phyloP scores from a whole-genome alignment of 1,140 invertebrate genomes.

The Trachymyrmex cornetzi region DNA sequence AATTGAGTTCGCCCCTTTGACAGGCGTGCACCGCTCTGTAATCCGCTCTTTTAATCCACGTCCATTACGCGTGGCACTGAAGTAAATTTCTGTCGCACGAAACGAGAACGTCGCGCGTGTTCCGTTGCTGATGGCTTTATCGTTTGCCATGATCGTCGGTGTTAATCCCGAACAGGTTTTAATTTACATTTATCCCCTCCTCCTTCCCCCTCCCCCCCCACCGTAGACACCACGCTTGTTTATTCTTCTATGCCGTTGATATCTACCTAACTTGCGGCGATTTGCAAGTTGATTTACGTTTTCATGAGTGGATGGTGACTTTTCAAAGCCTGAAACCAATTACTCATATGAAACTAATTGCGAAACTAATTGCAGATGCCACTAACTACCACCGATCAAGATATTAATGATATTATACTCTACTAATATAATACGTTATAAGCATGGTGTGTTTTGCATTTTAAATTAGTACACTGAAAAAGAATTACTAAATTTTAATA shows the following conservation, averaged over 20 bases:
- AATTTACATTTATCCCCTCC: conserved; percentile 32
- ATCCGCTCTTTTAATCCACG: conserved; percentile 61
- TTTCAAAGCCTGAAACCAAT: conserved; percentile 6
- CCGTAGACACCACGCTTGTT: conserved; percentile 8
- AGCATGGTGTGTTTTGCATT: neutral
- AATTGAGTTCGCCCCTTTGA: conserved; percentile 63
- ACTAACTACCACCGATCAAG: neutral
- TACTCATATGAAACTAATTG: conserved; percentile 39
- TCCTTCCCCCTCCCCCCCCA: too few relatives aligned
- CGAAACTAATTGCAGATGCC: conserved; percentile 3
- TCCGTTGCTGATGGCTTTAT: neutral
- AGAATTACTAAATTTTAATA: too few relatives aligned
- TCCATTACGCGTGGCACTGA: conserved; percentile 51
- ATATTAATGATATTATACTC: neutral
- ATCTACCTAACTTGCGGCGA: neutral
- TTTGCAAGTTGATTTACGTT: conserved; percentile 16
- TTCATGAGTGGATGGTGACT: neutral
- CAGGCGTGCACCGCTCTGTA: conserved; percentile 23
- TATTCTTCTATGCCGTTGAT: neutral
- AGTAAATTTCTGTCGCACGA: conserved; percentile 39
- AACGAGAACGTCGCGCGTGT: conserved; percentile 41
- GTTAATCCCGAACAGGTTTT: conserved; percentile 48
- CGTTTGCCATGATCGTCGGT: conserved; percentile 3
- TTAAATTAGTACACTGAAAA: neutral
- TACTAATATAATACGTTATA: neutral